Percentiles rank a stretch among this genome's conserved stretches.
These are phyloP conservation scores for Zosterops lateralis DNA, from an alignment of 2,113 vertebrate genomes.

Conservation along the genomic window DNA sequence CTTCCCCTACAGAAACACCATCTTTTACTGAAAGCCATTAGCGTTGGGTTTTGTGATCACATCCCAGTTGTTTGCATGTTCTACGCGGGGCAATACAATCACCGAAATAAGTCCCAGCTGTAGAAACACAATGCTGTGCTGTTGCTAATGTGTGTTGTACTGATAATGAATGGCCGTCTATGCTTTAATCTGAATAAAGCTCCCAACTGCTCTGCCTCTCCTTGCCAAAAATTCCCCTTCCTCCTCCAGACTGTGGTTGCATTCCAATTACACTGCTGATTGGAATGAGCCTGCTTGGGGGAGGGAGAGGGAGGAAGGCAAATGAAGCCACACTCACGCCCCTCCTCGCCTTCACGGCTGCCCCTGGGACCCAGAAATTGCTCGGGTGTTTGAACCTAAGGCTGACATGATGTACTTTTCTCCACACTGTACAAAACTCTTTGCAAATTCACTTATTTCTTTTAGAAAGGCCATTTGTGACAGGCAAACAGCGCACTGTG, in stretches of 20 bases:
- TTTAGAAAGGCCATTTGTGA: background rate
- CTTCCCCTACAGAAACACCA: constrained; percentile 30
- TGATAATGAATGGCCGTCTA: constrained; percentile 74
- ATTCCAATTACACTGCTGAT: constrained; percentile 78
- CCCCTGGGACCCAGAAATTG: constrained; percentile 13
- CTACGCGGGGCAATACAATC: constrained; percentile 32
- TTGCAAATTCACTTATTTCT: background rate
- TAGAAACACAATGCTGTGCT: constrained; percentile 71
- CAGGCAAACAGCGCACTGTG: background rate
- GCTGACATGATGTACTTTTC: background rate
- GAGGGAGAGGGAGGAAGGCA: background rate
- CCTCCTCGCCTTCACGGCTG: constrained; percentile 5
- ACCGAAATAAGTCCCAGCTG: constrained; percentile 68
- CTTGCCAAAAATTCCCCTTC: constrained; percentile 78
- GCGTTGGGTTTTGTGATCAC: constrained; percentile 19
- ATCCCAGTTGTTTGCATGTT: constrained; percentile 67
- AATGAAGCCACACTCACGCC: background rate
- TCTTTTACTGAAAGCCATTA: constrained; percentile 44
- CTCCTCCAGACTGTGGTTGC: constrained; percentile 76
- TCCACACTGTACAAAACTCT: background rate
- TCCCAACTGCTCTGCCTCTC: constrained; percentile 73
- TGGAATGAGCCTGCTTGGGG: constrained; percentile 72
- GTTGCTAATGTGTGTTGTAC: constrained; percentile 61
- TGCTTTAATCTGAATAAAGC: constrained; percentile 77
- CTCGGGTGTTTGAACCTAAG: background rate